Conservation (phyloP, 2,113 vertebrate species). For the Catagonus wagneri region DNA sequence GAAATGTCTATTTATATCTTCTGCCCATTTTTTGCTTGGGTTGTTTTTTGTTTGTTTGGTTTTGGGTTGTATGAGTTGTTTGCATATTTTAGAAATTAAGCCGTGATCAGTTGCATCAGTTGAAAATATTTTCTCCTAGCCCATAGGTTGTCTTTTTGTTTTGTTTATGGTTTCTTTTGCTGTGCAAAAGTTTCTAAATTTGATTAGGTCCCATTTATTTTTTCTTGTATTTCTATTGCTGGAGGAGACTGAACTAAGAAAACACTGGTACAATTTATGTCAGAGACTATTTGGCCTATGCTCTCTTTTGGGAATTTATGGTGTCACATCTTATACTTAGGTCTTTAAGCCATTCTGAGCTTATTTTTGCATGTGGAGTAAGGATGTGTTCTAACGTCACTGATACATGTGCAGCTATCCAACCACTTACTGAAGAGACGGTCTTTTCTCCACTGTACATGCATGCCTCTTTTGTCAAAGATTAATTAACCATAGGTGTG, state of each 20-base stretch:
- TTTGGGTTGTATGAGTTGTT: neutral
- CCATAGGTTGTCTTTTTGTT: neutral
- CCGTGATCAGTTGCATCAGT: neutral
- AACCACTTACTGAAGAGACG: neutral
- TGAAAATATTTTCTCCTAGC: neutral
- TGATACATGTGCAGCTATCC: neutral
- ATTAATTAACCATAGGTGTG: neutral
- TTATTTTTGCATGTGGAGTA: neutral
- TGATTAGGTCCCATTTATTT: neutral
- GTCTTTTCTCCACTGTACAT: neutral
- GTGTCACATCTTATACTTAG: neutral
- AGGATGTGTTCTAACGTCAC: neutral
- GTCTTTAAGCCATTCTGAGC: neutral
- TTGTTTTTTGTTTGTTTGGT: neutral
- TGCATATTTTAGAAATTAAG: neutral
- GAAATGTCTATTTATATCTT: neutral
- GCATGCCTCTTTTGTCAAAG: neutral
- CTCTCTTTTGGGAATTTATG: neutral
- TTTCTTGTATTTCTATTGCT: neutral
- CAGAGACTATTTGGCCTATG: neutral
- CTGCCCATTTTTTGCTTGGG: neutral
- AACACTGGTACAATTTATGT: neutral
- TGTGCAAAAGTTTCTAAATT: neutral
- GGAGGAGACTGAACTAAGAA: neutral
- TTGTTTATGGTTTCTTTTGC: neutral